Percentiles rank a stretch among this genome's conserved stretches.
These are phyloP conservation scores for Tonatia bakeri DNA, from an alignment of 2,113 vertebrate genomes.

Conservation along the genomic window DNA sequence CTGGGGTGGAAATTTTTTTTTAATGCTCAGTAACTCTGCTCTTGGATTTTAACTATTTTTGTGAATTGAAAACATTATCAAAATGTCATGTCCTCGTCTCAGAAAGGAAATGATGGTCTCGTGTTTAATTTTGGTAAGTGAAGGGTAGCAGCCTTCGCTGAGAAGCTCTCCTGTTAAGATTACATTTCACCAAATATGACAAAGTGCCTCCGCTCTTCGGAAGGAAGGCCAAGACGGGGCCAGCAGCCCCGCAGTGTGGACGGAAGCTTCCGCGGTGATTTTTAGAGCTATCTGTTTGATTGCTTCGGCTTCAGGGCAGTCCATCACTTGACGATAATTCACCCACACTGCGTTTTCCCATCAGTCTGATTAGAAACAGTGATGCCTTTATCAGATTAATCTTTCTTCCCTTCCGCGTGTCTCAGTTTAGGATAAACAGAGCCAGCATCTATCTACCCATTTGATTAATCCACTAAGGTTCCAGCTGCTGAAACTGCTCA, in stretches of 20 bases:
- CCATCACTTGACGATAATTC: constrained; percentile 85
- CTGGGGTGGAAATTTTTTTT: not conserved
- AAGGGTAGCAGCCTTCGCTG: constrained; percentile 53
- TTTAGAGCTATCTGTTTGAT: constrained; percentile 87
- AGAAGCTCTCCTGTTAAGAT: constrained; percentile 62
- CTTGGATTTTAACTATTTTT: constrained; percentile 47
- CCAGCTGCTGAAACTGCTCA: constrained; percentile 24
- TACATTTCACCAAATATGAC: constrained; percentile 83
- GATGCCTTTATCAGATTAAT: constrained; percentile 83
- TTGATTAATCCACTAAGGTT: not conserved
- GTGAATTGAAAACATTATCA: constrained; percentile 60
- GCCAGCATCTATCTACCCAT: not conserved
- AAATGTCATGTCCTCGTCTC: constrained; percentile 65
- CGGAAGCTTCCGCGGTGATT: constrained; percentile 81
- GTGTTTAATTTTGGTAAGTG: constrained; percentile 77
- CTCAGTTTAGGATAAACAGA: constrained; percentile 70
- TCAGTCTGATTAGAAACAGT: constrained; percentile 84
- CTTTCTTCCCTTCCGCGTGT: constrained; percentile 65
- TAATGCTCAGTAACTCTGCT: constrained; percentile 23
- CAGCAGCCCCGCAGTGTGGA: constrained; percentile 77
- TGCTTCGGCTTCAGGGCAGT: constrained; percentile 80
- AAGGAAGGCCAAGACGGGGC: constrained; percentile 62
- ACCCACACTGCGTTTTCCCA: constrained; percentile 80
- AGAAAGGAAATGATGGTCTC: constrained; percentile 70
- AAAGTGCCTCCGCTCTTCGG: constrained; percentile 78